These are phyloP conservation scores for Diadumene lineata DNA, from an alignment of 92 coral and sea anemone genomes.

Conservation along the genomic window DNA sequence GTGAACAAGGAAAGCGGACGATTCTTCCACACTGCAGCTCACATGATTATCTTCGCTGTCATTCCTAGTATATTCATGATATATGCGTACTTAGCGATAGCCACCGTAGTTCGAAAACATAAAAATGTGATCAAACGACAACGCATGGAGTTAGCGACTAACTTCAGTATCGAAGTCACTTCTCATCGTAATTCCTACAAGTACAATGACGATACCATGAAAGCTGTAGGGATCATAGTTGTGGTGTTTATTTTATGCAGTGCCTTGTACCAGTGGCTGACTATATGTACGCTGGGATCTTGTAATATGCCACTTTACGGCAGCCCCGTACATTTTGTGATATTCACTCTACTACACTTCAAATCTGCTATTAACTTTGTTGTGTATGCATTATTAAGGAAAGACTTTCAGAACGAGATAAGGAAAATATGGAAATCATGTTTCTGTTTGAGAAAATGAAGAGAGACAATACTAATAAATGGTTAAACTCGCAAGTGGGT, in stretches of 20 bases:
- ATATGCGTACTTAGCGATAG: constrained; percentile 18
- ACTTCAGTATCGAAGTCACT: not conserved
- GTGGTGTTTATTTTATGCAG: constrained; percentile 17
- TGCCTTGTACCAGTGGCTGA: constrained; percentile 17
- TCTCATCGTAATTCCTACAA: not conserved
- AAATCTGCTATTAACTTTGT: constrained; percentile 17
- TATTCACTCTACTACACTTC: constrained; percentile 10
- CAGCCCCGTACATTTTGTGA: constrained; percentile 4
- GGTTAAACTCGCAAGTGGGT: too few species aligned
- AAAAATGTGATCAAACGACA: constrained; percentile 9
- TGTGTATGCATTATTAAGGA: constrained; percentile 27
- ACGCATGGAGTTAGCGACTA: constrained; percentile 18
- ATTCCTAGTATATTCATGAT: constrained; percentile 27
- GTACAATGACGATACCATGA: constrained; percentile 18
- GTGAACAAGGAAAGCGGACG: not conserved
- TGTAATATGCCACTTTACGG: not conserved
- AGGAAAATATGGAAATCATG: constrained; percentile 8
- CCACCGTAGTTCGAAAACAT: constrained; percentile 9
- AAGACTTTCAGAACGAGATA: constrained; percentile 20
- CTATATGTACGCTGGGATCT: not conserved
- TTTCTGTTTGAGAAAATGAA: not conserved
- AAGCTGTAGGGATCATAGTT: constrained; percentile 26
- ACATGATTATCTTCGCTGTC: constrained; percentile 12
- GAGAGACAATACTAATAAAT: not conserved
- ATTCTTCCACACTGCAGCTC: constrained; percentile 2